phyloP scores from a whole-genome alignment of 2,797 vertebrate species.

The Squalus acanthias region DNA sequence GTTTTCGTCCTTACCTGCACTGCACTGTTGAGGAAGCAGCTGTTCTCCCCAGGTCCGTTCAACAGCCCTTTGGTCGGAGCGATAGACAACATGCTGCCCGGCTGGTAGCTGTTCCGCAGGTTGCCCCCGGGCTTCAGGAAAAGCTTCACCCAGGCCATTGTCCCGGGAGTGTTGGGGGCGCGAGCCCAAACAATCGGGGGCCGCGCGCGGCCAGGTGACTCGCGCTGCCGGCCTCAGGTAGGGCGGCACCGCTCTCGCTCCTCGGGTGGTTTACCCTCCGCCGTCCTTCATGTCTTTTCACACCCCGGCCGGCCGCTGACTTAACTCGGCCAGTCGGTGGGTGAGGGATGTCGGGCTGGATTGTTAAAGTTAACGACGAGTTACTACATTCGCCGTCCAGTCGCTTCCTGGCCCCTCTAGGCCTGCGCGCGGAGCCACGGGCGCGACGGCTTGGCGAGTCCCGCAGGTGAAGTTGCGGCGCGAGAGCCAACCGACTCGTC shows the following conservation, averaged over 20 bases:
- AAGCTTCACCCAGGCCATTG: conserved; percentile 95
- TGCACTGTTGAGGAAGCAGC: conserved; percentile 97
- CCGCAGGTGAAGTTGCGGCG: neutral
- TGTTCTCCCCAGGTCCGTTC: conserved; percentile 96
- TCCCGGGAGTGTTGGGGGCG: neutral
- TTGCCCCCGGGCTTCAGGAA: conserved; percentile 83
- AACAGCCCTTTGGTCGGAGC: conserved; percentile 94
- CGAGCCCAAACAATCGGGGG: no score
- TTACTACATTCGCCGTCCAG: no score
- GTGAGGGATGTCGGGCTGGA: neutral
- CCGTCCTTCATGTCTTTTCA: conserved; percentile 30
- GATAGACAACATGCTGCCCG: conserved; percentile 87
- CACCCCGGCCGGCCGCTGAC: conserved; percentile 25
- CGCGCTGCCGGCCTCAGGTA: neutral
- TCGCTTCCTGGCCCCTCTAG: no score
- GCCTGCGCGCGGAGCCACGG: no score
- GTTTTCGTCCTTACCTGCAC: conserved; percentile 76
- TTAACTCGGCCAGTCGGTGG: no score
- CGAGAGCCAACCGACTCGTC: neutral
- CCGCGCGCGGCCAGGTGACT: neutral
- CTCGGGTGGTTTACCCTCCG: conserved; percentile 39
- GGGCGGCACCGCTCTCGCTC: neutral
- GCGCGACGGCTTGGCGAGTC: neutral
- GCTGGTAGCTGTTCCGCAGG: conserved; percentile 86
- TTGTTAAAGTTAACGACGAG: neutral